Evolutionary conservation across 2,888 invertebrate species (phyloP), one percentile per base, ranked within the genome.

Genomic region (Teleogryllus oceanicus): DNA sequence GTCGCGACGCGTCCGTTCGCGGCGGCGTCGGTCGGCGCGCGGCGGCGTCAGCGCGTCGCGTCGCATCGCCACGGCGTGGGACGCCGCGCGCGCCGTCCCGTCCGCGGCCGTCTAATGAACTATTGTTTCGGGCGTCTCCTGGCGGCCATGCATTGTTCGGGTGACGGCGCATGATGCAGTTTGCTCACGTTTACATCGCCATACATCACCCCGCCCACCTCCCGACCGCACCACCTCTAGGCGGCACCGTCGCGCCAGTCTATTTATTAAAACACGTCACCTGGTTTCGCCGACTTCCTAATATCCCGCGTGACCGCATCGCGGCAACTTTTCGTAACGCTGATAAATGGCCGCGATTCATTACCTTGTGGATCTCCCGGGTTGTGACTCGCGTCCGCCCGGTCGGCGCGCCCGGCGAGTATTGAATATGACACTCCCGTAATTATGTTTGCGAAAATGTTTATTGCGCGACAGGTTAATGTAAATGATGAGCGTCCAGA

Each of bases 261-360:
- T 62, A 16, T 62, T 62, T 62, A 62, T 62, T 62, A 62, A 62
- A 62, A 62, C 62, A 13, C 62, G 62, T 62, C 62, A 62, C n/a
- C 62, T 62, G 13, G 62, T 62, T 62, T 62, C 62, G 13, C 62
- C 62, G 62, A 62, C 62, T 62, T 62, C 62, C 62, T 62, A 62
- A 62, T 62, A n/a, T 62, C 62, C n/a, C 62, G 37, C 62, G 16
- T n/a, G n/a, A 62, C 62, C 62, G 62, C 62, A 37, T 37, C 37
- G 62, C 62, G n/a, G n/a, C 62, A 62, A 62, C 62, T 62, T 62
- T 62, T 62, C 62, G n/a, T 62, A n/a, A 18, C 62, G 62, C 16
- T 62, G 62, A 62, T 62, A 62, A 62, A 62, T 62, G n/a, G 62
- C 62, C 62, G 62, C n/a, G 62, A 62, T 62, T 62, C 62, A 62